Conservation (phyloP, 2,797 vertebrate genomes). For the Acanthis flammea region DNA sequence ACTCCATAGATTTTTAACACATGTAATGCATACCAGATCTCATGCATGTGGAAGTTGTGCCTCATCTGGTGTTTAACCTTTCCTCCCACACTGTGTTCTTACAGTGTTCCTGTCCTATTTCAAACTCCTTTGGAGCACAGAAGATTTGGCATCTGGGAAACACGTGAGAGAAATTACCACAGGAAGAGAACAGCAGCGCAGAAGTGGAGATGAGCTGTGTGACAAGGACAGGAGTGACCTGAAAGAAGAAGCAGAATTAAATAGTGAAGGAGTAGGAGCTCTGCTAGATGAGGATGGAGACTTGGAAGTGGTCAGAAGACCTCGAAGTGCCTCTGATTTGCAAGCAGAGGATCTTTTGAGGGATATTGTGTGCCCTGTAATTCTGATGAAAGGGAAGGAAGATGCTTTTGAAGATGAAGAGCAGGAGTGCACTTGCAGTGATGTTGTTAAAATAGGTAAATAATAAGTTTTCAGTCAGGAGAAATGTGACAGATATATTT, state of each 20-base stretch:
- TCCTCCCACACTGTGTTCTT: not conserved
- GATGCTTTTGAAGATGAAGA: conserved; percentile 50
- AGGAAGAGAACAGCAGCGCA: not conserved
- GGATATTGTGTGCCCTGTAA: conserved; percentile 79
- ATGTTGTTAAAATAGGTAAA: conserved; percentile 86
- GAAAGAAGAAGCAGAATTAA: not conserved
- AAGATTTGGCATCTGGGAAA: not conserved
- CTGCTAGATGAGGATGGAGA: conserved; percentile 89
- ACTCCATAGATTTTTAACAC: not conserved
- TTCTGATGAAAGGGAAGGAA: conserved; percentile 79
- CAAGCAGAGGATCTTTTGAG: conserved; percentile 28
- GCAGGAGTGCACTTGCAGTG: not conserved
- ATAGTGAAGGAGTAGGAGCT: not conserved
- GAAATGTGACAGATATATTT: not conserved
- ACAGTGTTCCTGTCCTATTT: conserved; percentile 89
- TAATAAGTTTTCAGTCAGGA: not conserved
- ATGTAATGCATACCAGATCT: not conserved
- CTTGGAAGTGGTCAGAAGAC: conserved; percentile 81
- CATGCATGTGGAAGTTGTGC: not conserved
- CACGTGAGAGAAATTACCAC: not conserved
- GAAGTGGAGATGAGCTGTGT: not conserved
- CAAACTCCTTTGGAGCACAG: conserved; percentile 77
- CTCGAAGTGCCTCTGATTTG: conserved; percentile 15
- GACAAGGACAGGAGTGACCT: not conserved
- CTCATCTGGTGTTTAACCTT: not conserved